phyloP scores from a whole-genome alignment of 2,113 vertebrate species.

The Aramus guarauna region DNA sequence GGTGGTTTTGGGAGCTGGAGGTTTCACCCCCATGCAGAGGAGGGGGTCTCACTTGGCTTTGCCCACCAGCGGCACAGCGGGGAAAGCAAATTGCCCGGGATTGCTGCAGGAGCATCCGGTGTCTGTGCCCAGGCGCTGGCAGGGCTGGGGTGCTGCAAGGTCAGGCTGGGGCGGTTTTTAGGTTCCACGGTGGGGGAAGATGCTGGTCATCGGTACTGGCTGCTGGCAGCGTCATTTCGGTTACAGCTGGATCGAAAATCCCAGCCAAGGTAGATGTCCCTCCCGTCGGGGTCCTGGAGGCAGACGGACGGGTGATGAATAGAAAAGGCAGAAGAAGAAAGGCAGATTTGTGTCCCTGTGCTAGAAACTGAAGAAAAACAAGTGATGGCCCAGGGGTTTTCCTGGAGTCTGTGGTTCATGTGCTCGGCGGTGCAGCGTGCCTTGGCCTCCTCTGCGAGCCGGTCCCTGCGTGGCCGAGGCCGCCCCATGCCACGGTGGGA shows the following conservation, averaged over 20 bases:
- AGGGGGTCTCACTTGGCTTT: background rate
- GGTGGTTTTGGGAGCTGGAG: background rate
- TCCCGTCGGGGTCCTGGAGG: background rate
- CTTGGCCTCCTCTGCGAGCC: background rate
- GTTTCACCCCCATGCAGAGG: background rate
- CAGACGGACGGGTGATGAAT: background rate
- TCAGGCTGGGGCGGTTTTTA: background rate
- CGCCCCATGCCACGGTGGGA: rapidly evolving
- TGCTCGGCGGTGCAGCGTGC: background rate
- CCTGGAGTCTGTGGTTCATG: background rate
- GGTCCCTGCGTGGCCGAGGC: background rate
- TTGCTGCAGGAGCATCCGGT: background rate
- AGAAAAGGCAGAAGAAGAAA: background rate
- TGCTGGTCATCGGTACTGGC: background rate
- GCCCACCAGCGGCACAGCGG: background rate
- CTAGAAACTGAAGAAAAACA: background rate
- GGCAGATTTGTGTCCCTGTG: background rate
- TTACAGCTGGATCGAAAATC: background rate
- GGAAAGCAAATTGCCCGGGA: background rate
- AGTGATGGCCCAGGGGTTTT: background rate
- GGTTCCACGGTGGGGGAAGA: background rate
- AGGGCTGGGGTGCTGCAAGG: background rate
- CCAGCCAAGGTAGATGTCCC: background rate
- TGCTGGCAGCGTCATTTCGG: background rate
- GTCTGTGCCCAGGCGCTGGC: background rate